Base-by-base conservation (phyloP, 1,140 invertebrate genomes). In the Cylas formicarius region DNA sequence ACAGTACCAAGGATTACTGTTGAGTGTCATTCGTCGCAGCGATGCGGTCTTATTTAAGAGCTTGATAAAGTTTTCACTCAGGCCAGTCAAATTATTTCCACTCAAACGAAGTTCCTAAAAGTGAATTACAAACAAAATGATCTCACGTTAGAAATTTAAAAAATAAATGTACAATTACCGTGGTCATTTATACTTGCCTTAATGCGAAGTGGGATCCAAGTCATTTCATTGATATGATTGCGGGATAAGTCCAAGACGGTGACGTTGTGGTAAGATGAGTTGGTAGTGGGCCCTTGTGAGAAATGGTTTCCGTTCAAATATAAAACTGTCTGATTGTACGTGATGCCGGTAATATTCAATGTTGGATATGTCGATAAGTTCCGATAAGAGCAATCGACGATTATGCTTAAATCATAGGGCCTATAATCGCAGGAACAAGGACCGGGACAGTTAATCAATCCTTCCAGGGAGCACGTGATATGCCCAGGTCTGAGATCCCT, bases 1-100 rank as follows among this genome's bases (percentile, higher is more conserved):
- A 32, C 58, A 60, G 26, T 24, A 23, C 58, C 58, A 63, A 18
- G 57, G 57, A 58, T 63, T 63, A 20, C 52, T 32, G 34, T 57
- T 28, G n/a, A 62, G 43, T 5, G 37, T 35, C 6, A 63, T 20
- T 13, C 38, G 34, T 32, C 31, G 36, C 4, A 59, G 23, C 3
- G 32, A 26, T 11, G 24, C 37, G 11, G 33, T 23, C 14, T 48
- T 50, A 20, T 44, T 50, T 43, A 63, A 27, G 10, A 35, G 18
- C 8, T 42, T 19, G 16, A 62, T 38, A 16, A 56, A 13, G 2
- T 29, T 18, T 10, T 42, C 11, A 40, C 56, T 37, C 2, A 62
- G 28, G 26, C 41, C 38, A 11, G 26, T 40, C 9, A 60, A 11
- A n/a, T 45, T 31, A 28, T 63, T 63, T 14, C 50, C 43, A 32